Percentiles rank a stretch among this genome's conserved stretches.
Evolutionary conservation across 2,888 invertebrate genomes (phyloP).

Genomic region (Abrostola tripartita): DNA sequence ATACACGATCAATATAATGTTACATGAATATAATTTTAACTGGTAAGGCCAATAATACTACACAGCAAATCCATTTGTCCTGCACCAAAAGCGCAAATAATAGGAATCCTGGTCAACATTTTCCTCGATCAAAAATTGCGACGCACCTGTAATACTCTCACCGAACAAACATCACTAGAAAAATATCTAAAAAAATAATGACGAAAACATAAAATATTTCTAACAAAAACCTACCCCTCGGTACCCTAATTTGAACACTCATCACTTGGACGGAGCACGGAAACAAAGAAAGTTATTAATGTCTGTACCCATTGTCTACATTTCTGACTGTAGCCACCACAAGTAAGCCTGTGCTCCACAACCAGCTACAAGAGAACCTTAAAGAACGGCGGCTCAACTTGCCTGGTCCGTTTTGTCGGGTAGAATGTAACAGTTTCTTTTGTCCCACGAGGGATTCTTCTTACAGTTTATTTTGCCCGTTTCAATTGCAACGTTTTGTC

Average conservation of each 20-base stretch:
- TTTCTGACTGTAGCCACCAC: conserved; percentile 71
- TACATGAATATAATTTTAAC: too few species aligned
- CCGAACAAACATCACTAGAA: conserved; percentile 19
- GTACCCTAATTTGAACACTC: conserved; percentile 63
- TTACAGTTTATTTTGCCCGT: conserved; percentile 71
- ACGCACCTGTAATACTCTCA: conserved; percentile 32
- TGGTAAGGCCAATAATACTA: too few species aligned
- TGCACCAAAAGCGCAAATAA: conserved; percentile 38
- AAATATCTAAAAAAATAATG: conserved; percentile 45
- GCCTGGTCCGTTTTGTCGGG: conserved; percentile 69
- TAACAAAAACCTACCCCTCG: conserved; percentile 53
- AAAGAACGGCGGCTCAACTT: conserved; percentile 60
- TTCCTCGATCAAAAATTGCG: conserved; percentile 19
- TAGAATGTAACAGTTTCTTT: conserved; percentile 79
- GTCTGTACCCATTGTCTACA: conserved; percentile 82
- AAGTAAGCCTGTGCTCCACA: conserved; percentile 60
- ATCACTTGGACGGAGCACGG: conserved; percentile 68
- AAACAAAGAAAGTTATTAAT: conserved; percentile 87
- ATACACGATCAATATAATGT: too few species aligned
- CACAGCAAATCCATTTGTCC: conserved; percentile 5
- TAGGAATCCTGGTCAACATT: conserved; percentile 23
- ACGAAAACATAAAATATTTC: conserved; percentile 54
- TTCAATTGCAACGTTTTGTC: conserved; percentile 71
- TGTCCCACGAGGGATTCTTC: conserved; percentile 76
- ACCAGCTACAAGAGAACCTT: conserved; percentile 44